A percentile compares a stretch with the other conserved stretches of the same genome.
phyloP scores from a whole-genome alignment of 64 coral and sea anemone species.

The Porites australiensis region DNA sequence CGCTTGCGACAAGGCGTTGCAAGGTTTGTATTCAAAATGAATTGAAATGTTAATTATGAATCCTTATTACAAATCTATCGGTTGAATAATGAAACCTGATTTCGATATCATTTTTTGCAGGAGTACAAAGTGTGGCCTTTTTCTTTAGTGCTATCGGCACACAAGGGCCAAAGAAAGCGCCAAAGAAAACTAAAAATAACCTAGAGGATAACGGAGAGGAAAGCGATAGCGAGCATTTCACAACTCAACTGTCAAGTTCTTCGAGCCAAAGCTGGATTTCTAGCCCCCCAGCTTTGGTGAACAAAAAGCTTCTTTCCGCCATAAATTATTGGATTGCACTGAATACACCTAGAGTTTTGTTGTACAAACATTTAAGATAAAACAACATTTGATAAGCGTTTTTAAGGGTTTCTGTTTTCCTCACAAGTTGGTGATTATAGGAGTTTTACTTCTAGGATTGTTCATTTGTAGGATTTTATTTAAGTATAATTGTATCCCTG shows the following conservation, averaged over 20 bases:
- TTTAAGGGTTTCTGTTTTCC: too few species aligned
- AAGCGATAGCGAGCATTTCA: neutral
- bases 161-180: neutral
- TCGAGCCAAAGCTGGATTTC: neutral
- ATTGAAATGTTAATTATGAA: too few species aligned
- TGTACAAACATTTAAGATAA: too few species aligned
- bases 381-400: too few species aligned
- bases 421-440: too few species aligned
- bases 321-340: conserved; percentile 44
- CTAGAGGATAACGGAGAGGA: conserved; percentile 6
- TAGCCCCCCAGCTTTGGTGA: too few species aligned
- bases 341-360: neutral
- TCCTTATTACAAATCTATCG: neutral
- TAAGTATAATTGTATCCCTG: too few species aligned
- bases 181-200: neutral
- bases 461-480: too few species aligned
- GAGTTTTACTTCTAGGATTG: too few species aligned
- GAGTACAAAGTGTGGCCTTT: conserved; percentile 34
- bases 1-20: conserved; percentile 37
- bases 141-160: conserved; percentile 45
- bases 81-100: too few species aligned
- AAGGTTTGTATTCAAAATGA: neutral
- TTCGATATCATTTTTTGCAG: neutral
- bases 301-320: conserved; percentile 25
- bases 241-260: conserved; percentile 6